Conservation (phyloP, 2,888 invertebrate species). For the Saturnia pavonia region DNA sequence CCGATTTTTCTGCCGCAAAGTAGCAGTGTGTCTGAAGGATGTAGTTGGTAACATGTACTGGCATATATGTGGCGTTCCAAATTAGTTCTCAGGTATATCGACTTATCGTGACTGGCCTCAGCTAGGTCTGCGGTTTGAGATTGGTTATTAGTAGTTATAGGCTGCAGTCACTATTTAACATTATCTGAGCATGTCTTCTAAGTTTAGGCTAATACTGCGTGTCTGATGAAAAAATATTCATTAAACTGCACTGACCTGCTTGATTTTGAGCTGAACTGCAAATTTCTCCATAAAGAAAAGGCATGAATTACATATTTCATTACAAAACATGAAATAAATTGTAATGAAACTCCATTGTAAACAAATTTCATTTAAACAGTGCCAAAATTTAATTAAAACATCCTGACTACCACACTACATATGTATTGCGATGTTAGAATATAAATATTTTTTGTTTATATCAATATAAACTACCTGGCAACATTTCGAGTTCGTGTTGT, state of each 20-base stretch:
- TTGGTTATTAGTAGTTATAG: not conserved
- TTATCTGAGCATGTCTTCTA: not conserved
- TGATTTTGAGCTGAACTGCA: not conserved
- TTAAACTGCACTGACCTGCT: not conserved
- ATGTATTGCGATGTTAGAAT: not conserved
- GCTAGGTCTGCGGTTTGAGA: not conserved
- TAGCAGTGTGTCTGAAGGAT: not conserved
- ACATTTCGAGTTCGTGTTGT: constrained; percentile 39
- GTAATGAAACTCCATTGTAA: not conserved
- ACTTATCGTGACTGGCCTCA: not conserved
- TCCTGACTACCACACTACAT: not conserved
- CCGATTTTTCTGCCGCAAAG: not conserved
- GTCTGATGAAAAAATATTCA: not conserved
- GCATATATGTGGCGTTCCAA: not conserved
- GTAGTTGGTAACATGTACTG: not conserved
- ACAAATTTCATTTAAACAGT: not conserved
- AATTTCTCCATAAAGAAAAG: constrained; percentile 14
- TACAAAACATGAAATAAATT: not conserved
- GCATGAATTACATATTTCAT: constrained; percentile 27
- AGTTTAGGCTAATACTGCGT: not conserved
- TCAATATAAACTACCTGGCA: not conserved
- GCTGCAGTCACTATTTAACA: not conserved
- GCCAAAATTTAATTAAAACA: not conserved
- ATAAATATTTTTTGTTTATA: not conserved
- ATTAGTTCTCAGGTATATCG: not conserved